These are phyloP conservation scores for Acrocephalus kingi DNA, from an alignment of 2,113 vertebrate species.

Conservation along the genomic window DNA sequence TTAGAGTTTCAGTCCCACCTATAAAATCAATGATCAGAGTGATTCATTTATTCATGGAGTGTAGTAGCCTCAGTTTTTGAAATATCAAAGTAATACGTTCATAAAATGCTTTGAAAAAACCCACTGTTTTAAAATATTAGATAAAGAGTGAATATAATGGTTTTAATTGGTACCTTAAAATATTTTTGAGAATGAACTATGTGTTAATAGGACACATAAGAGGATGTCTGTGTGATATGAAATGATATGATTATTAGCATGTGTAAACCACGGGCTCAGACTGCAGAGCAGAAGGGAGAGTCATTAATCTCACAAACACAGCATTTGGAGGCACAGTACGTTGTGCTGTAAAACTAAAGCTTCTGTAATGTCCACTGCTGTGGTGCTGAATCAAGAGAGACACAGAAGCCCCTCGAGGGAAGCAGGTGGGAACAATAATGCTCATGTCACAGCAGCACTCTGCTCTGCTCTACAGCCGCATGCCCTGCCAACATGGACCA, in stretches of 20 bases:
- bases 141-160: neutral
- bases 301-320: neutral
- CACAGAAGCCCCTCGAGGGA: neutral
- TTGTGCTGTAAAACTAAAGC: neutral
- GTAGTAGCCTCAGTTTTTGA: neutral
- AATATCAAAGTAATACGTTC: neutral
- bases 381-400: neutral
- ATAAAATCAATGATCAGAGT: neutral
- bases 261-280: neutral
- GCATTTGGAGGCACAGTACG: fast-evolving
- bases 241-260: neutral
- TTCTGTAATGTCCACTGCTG: fast-evolving
- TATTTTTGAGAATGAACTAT: neutral
- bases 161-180: neutral
- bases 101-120: neutral
- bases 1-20: neutral
- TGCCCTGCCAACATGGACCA: neutral
- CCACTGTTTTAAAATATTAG: neutral
- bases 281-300: neutral
- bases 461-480: neutral
- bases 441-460: too few relatives aligned
- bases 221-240: neutral
- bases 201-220: neutral
- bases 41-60: neutral
- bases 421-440: fast-evolving